These are phyloP conservation scores for Drosophila ezoana DNA, from an alignment of 2,888 invertebrate species.

Conservation along the genomic window DNA sequence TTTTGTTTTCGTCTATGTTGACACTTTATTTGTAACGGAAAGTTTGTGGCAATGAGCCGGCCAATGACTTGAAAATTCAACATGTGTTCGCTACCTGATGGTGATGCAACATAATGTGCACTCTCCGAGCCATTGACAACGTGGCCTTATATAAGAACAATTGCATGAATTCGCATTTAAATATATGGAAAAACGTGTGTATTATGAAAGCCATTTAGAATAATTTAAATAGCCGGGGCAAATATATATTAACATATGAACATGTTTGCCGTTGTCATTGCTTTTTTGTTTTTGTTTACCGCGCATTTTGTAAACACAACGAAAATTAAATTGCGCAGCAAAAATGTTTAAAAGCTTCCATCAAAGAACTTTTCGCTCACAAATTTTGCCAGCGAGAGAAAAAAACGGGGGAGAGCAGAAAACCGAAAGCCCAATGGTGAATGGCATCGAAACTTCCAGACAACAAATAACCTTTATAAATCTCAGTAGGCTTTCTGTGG, in stretches of 20 bases:
- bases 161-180: background rate
- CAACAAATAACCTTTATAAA: background rate
- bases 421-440: slow-evolving; percentile 36
- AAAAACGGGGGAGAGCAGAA: slow-evolving; percentile 1
- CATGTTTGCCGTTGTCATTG: slow-evolving; percentile 62
- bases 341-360: slow-evolving; percentile 53
- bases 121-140: slow-evolving; percentile 9
- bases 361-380: slow-evolving; percentile 27
- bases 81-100: slow-evolving; percentile 39
- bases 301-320: slow-evolving; percentile 76
- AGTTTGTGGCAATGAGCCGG: slow-evolving; percentile 54
- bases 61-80: slow-evolving; percentile 43
- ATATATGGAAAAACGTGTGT: slow-evolving; percentile 34
- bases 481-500: background rate
- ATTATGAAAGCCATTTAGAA: slow-evolving; percentile 50
- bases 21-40: slow-evolving; percentile 51
- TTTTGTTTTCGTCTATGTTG: slow-evolving; percentile 21
- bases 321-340: slow-evolving; percentile 76
- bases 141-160: slow-evolving; percentile 24
- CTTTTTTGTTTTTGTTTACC: slow-evolving; percentile 64
- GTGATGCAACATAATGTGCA: slow-evolving; percentile 31
- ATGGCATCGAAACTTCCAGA: slow-evolving; percentile 42
- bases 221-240: slow-evolving; percentile 56
- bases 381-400: slow-evolving; percentile 7
- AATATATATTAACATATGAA: slow-evolving; percentile 29